Conservation (phyloP, 2,888 invertebrate genomes). For the Spilosoma lubricipeda region DNA sequence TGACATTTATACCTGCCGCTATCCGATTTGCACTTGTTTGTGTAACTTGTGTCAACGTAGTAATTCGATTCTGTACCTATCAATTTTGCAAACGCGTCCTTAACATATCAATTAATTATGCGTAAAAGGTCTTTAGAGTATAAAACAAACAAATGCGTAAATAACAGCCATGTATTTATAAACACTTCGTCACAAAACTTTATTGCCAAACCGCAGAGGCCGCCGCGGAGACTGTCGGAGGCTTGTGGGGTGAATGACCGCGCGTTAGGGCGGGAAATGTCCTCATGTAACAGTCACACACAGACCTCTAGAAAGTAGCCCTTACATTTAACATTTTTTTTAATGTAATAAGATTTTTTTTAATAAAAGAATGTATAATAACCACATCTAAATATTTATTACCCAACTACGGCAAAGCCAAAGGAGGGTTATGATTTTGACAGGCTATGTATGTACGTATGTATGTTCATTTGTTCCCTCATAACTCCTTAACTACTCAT, state of each 20-base stretch:
- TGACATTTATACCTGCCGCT: too few relatives aligned
- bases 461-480: too few relatives aligned
- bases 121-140: neutral
- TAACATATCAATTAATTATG: neutral
- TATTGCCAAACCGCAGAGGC: conserved; percentile 7
- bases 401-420: too few relatives aligned
- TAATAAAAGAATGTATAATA: too few relatives aligned
- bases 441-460: too few relatives aligned
- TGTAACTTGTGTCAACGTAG: too few relatives aligned
- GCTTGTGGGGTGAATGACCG: conserved; percentile 23
- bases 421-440: too few relatives aligned
- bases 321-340: neutral
- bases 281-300: conserved; percentile 13
- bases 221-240: conserved; percentile 5
- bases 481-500: too few relatives aligned
- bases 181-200: conserved; percentile 7
- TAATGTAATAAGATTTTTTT: neutral
- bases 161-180: neutral
- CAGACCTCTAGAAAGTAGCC: neutral
- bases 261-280: conserved; percentile 17
- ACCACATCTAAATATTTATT: too few relatives aligned
- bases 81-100: too few relatives aligned
- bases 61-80: too few relatives aligned
- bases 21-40: too few relatives aligned
- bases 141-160: neutral